Evolutionary conservation across 2,113 vertebrate species (phyloP).

Genomic region (Calypte anna): DNA sequence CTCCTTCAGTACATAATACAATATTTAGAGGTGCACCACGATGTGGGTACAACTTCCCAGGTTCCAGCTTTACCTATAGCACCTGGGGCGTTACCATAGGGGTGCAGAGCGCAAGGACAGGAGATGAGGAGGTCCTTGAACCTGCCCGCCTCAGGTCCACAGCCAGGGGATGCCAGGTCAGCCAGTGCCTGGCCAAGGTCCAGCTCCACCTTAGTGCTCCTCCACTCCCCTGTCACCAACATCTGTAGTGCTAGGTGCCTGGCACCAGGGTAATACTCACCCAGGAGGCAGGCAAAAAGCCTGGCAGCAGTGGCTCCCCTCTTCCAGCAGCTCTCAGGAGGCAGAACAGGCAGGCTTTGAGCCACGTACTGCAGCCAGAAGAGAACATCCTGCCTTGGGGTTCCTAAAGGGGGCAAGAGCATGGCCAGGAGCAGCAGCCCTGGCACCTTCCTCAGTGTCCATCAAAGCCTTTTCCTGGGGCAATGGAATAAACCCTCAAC

Average conservation of each 20-base stretch:
- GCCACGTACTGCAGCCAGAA: accelerated
- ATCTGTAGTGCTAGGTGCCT: neutral
- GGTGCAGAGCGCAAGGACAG: neutral
- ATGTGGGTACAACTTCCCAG: neutral
- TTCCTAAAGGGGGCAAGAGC: accelerated
- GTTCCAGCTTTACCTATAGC: neutral
- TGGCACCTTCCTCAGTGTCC: neutral
- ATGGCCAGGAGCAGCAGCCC: neutral
- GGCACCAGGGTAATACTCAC: accelerated
- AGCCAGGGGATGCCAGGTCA: neutral
- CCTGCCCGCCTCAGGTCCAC: neutral
- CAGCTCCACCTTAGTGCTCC: neutral
- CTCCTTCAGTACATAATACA: accelerated
- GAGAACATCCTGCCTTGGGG: constrained; percentile 12
- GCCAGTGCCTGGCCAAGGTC: neutral
- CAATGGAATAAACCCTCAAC: neutral
- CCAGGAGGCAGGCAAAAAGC: neutral
- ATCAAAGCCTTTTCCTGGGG: neutral
- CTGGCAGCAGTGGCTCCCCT: accelerated
- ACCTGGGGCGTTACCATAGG: neutral
- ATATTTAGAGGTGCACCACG: accelerated
- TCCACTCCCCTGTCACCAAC: neutral
- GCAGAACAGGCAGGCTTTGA: accelerated
- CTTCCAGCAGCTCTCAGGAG: neutral
- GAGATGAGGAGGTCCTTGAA: neutral